Evolutionary conservation across 1,140 invertebrate species (phyloP), one percentile per base, ranked within the genome.

Genomic region (Drosophila takahashii): DNA sequence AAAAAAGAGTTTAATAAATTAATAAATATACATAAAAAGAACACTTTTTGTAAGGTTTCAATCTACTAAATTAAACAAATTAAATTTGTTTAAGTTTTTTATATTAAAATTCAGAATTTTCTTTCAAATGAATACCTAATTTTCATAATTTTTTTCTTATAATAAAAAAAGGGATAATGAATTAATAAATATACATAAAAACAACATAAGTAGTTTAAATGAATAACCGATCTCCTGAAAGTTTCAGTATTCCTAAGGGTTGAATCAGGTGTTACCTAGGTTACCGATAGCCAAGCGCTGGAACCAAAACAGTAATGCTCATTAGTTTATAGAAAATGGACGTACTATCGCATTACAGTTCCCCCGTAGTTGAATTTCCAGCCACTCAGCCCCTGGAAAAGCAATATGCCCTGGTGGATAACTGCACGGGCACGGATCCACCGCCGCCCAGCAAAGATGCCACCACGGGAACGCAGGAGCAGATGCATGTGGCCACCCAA

Each of bases 261-360:
- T 9, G 34, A 11, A 2, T 0, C 3, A 10, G 9, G 4, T 13
- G 85, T 90, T 85, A 34, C 74, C 45, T 56, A 69, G 77, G 54
- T 18, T 61, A 79, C 72, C 3, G 4, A 6, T 27, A 7, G 22
- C 8, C 8, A n/a, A 60, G 3, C 18, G 16, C 29, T 41, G 13
- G 36, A 51, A 7, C 52, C 58, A 58, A 41, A 41, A 44, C 58
- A 76, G 1, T 37, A 2, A 10, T 0, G 7, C 3, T 15, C 29
- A 0, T 5, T 2, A 18, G 7, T 15, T n/a, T 0, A 7, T 13
- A 1, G 13, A 50, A 34, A n/a, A 92, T 92, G 91, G 91, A 92
- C 22, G 91, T 92, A 9, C 70, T 92, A n/a, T 85, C 81, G 7
- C 81, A 91, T 41, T 92, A 85, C 45, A 89, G 74, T 13, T 91